Percentiles rank a stretch among this genome's conserved stretches.
These are phyloP conservation scores for Acrossocheilus fasciatus DNA, from an alignment of 2,797 vertebrate genomes.

Conservation along the genomic window DNA sequence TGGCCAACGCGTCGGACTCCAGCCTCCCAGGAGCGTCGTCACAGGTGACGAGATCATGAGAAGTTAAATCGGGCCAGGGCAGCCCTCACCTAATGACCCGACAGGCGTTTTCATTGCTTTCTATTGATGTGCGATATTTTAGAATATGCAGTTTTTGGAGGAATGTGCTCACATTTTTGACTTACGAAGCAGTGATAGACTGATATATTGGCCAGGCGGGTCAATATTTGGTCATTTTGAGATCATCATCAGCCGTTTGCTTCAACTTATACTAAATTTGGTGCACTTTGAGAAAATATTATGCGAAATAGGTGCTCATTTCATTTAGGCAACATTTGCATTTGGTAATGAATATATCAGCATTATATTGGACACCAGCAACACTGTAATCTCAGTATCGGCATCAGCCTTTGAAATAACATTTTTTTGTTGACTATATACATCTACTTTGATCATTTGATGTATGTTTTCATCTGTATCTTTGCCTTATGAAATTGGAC, in stretches of 20 bases:
- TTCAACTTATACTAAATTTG: neutral
- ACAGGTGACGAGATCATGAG: slow-evolving; percentile 17
- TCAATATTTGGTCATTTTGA: neutral
- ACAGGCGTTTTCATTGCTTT: neutral
- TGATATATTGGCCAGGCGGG: neutral
- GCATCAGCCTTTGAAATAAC: neutral
- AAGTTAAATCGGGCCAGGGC: slow-evolving; percentile 25
- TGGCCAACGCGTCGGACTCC: slow-evolving; percentile 19
- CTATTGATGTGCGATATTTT: neutral
- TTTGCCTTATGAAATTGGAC: neutral
- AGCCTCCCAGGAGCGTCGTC: slow-evolving; percentile 26
- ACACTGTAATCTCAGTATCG: neutral
- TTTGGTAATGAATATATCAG: neutral
- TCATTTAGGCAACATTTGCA: neutral
- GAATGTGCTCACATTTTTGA: slow-evolving; percentile 4
- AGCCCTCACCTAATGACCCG: neutral
- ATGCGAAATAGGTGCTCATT: neutral
- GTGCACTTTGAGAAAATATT: neutral
- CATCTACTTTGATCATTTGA: neutral
- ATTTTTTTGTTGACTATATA: neutral
- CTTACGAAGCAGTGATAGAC: neutral
- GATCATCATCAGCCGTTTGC: neutral
- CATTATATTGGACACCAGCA: neutral
- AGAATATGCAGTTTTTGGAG: neutral
- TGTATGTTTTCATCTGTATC: neutral